Evolutionary conservation across 1,140 invertebrate species (phyloP), one percentile per base, ranked within the genome.

Genomic region (Pogonomyrmex barbatus): DNA sequence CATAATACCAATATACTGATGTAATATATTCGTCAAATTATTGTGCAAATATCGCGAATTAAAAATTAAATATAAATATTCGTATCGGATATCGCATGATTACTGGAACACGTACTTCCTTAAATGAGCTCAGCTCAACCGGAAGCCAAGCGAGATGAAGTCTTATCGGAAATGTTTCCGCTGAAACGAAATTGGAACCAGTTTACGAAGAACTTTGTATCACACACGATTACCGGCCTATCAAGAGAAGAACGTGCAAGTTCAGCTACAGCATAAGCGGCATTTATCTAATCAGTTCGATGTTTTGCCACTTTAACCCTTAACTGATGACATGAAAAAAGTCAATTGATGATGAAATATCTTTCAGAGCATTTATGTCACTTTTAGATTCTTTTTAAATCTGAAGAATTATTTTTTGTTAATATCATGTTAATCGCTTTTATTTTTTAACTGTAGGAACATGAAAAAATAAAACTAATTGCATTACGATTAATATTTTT

Each of bases 201-300:
- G 63, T 4, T 68, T 10, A 12, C 12, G 47, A 70, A 14, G 17
- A 45, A 70, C 24, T 70, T 79, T 54, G 14, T n/a, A 47, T 68
- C 36, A 14, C 50, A 8, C 36, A 45, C 9, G 39, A 70, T 58
- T n/a, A 39, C 47, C 17, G n/a, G 33, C 4, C n/a, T 24, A 8
- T n/a, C 78, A 45, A n/a, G 39, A 58, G 36, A 30, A 68, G 77
- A 70, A 45, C 52, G n/a, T 67, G 45, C 50, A 45, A 36, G 58
- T 77, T 17, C 10, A 33, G 24, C 9, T 12, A 17, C 17, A 33
- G 39, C 39, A 45, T 12, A 60, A 78, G 33, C 33, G 33, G 47
- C 62, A 67, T 68, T 81, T 81, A 81, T 81, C 63, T 58, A 81
- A 81, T 81, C 78, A 81, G 14, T 56, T 45, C 30, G 50, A 81